These are phyloP conservation scores for Propithecus deckenii DNA, from an alignment of 2,797 vertebrate species.

Conservation along the genomic window DNA sequence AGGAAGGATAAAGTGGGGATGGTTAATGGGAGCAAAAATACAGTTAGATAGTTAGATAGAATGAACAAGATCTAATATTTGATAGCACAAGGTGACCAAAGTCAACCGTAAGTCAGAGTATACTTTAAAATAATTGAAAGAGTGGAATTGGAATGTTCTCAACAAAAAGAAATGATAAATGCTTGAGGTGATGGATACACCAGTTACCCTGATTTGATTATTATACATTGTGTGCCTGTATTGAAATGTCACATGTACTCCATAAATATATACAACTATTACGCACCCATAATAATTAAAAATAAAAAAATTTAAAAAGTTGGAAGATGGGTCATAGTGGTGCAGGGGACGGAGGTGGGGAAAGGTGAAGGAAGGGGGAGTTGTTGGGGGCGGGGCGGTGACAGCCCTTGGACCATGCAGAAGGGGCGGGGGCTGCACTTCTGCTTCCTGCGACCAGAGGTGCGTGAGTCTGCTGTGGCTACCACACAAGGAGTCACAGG, in stretches of 20 bases:
- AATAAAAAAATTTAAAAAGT: too few species aligned
- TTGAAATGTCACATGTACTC: too few species aligned
- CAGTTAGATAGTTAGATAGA: not conserved
- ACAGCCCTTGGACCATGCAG: not conserved
- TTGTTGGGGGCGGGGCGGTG: not conserved
- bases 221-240: not conserved
- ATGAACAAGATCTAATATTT: too few species aligned
- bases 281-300: too few species aligned
- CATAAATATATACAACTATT: too few species aligned
- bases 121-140: not conserved
- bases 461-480: fast-evolving
- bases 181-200: not conserved
- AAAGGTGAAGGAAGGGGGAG: too few species aligned
- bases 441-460: too few species aligned
- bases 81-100: too few species aligned
- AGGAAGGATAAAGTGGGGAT: not conserved
- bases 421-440: fast-evolving
- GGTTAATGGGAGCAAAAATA: not conserved
- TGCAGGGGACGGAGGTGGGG: not conserved
- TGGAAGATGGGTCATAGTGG: too few species aligned
- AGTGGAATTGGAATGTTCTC: not conserved
- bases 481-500: not conserved
- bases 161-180: not conserved
- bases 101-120: too few species aligned
- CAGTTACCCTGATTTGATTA: not conserved